Evolutionary conservation across 2,888 invertebrate genomes (phyloP).

Genomic region (Drosophila neonasuta): DNA sequence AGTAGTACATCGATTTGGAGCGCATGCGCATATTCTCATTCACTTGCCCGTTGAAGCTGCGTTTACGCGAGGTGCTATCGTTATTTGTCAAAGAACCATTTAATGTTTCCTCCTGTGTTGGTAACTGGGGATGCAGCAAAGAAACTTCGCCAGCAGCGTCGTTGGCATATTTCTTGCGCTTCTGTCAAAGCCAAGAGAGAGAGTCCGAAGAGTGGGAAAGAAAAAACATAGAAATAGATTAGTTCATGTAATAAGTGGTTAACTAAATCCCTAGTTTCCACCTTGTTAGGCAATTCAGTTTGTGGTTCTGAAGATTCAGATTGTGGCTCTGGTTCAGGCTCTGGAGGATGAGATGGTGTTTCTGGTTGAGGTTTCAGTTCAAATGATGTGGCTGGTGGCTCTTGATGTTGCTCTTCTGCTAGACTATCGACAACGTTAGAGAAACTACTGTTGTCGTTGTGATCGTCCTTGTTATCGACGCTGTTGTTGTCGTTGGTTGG

Average conservation of each 20-base stretch:
- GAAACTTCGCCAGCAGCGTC: too few relatives aligned
- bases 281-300: conserved; percentile 45
- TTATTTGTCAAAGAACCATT: conserved; percentile 1
- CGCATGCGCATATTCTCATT: conserved; percentile 9
- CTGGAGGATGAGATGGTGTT: conserved; percentile 6
- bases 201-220: conserved; percentile 3
- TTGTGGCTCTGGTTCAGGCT: conserved; percentile 25
- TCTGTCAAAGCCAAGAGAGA: conserved; percentile 1
- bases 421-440: conserved; percentile 12
- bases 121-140: background rate
- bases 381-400: background rate
- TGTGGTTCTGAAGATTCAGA: conserved; percentile 28
- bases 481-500: conserved; percentile 19
- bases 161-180: background rate
- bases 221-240: conserved; percentile 20
- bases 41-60: too few relatives aligned
- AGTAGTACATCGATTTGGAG: conserved; percentile 31
- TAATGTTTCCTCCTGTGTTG: background rate
- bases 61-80: conserved; percentile 5
- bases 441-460: conserved; percentile 1
- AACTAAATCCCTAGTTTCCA: conserved; percentile 32
- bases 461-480: conserved; percentile 9
- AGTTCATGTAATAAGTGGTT: conserved; percentile 7
- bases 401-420: conserved; percentile 10
- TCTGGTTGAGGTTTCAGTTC: conserved; percentile 1